Conservation (phyloP, 2,113 vertebrate genomes). For the human region DNA sequence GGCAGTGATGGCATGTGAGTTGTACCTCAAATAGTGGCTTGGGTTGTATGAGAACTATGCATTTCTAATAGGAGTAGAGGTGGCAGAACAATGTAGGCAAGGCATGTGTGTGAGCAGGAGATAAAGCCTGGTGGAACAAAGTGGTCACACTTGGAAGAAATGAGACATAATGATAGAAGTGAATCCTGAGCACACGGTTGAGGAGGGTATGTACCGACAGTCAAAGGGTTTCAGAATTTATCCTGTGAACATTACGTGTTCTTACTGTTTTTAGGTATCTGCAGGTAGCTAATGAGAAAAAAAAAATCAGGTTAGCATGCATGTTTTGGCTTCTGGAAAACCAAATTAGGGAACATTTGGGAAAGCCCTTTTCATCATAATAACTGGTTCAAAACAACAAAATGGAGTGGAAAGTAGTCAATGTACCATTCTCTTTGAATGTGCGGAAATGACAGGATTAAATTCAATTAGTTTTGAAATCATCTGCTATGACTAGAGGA, state of each 20-base stretch:
- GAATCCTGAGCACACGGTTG: background rate
- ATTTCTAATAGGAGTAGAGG: background rate
- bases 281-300: background rate
- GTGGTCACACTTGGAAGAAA: background rate
- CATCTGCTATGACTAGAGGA: background rate
- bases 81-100: background rate
- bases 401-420: background rate
- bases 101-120: background rate
- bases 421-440: background rate
- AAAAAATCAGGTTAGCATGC: background rate
- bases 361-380: background rate
- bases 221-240: background rate
- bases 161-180: background rate
- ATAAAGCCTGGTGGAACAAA: background rate
- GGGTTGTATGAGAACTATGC: background rate
- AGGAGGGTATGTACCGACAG: background rate
- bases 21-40: background rate
- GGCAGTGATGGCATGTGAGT: background rate
- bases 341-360: background rate
- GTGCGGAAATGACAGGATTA: background rate
- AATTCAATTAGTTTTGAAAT: slow-evolving; percentile 32
- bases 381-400: background rate
- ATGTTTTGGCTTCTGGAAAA: background rate
- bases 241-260: background rate
- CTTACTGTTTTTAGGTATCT: background rate